phyloP scores from a whole-genome alignment of 2,797 vertebrate genomes.

The Diceros bicornis region DNA sequence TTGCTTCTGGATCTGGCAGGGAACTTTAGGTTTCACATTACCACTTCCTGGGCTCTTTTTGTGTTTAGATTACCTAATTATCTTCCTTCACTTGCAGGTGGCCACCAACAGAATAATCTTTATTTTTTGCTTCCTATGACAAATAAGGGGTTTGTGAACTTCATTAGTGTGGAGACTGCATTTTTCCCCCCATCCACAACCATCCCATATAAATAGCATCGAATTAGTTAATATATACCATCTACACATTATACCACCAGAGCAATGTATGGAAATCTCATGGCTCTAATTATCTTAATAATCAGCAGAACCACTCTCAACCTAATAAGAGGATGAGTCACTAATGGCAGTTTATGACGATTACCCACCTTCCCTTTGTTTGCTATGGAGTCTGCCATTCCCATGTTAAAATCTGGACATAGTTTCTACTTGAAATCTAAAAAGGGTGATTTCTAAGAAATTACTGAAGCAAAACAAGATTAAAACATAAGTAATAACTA shows the following conservation, averaged over 20 bases:
- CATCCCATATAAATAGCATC: conserved; percentile 85
- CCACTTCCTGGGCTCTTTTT: background rate
- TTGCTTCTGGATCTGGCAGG: background rate
- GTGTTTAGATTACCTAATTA: background rate
- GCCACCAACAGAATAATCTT: conserved; percentile 64
- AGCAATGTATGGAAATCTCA: conserved; percentile 87
- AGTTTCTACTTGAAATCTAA: conserved; percentile 87
- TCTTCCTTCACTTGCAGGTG: conserved; percentile 62
- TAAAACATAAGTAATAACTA: conserved; percentile 83
- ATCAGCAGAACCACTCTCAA: conserved; percentile 88
- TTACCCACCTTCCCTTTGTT: conserved; percentile 84
- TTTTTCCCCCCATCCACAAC: conserved; percentile 80
- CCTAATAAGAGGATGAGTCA: conserved; percentile 88
- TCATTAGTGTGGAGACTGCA: conserved; percentile 82
- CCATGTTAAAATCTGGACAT: conserved; percentile 85
- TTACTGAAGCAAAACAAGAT: conserved; percentile 82
- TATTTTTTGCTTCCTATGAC: conserved; percentile 78
- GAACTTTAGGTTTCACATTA: background rate
- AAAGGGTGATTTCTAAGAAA: conserved; percentile 87
- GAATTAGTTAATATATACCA: conserved; percentile 88
- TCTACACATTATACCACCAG: conserved; percentile 87
- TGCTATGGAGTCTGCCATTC: conserved; percentile 76
- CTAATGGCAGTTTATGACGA: conserved; percentile 84
- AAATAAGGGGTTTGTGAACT: conserved; percentile 84
- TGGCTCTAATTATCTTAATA: conserved; percentile 90